Conservation (phyloP, 2,888 invertebrate species). For the Leptopilina syphax region DNA sequence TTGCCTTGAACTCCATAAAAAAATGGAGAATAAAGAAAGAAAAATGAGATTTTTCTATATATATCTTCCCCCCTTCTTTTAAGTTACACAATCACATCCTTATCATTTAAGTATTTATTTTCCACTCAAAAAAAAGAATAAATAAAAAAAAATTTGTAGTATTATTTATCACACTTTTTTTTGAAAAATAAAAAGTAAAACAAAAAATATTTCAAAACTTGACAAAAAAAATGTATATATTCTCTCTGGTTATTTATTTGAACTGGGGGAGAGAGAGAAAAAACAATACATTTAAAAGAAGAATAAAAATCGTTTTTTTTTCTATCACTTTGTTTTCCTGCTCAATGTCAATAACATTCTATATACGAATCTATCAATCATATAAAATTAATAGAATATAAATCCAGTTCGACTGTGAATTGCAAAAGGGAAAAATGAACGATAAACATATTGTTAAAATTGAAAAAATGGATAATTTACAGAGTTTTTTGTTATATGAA, state of each 20-base stretch:
- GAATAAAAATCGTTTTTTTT: slow-evolving; percentile 14
- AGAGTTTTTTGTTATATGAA: neutral
- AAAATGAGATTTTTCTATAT: neutral
- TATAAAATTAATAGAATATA: slow-evolving; percentile 26
- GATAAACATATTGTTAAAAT: slow-evolving; percentile 9
- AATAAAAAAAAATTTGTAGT: neutral
- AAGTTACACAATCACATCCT: neutral
- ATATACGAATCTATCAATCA: slow-evolving; percentile 25
- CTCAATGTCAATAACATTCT: slow-evolving; percentile 8
- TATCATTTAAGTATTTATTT: slow-evolving; percentile 1
- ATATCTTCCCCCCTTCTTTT: neutral
- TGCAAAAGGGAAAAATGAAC: neutral
- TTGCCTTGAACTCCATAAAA: slow-evolving; percentile 14
- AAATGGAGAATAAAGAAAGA: slow-evolving; percentile 14
- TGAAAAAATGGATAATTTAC: neutral
- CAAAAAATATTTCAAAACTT: neutral
- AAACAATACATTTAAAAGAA: neutral
- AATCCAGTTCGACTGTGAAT: slow-evolving; percentile 19
- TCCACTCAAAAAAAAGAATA: neutral
- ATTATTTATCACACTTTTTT: neutral
- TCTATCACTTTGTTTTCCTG: slow-evolving; percentile 4
- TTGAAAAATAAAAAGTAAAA: no score
- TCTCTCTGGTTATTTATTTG: neutral
- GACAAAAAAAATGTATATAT: no score
- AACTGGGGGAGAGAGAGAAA: neutral